Conservation (phyloP, 2,113 vertebrate species). For the Paralichthys olivaceus region DNA sequence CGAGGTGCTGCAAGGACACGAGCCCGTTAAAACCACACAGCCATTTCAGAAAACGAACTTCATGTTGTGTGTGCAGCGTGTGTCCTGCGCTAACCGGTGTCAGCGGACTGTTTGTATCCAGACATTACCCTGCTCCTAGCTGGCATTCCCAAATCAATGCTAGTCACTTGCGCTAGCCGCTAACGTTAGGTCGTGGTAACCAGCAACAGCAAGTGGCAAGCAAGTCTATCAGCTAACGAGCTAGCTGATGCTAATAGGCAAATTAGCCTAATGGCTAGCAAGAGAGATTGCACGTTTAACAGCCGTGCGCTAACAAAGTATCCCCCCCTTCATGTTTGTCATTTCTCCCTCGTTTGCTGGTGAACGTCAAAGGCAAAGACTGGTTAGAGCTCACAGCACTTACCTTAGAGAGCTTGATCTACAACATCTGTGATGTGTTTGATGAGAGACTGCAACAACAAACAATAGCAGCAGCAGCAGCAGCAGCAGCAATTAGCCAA, state of each 20-base stretch:
- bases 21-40: neutral
- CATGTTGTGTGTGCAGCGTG: conserved; percentile 5
- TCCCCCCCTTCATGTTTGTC: conserved; percentile 28
- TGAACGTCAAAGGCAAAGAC: conserved; percentile 45
- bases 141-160: conserved; percentile 74
- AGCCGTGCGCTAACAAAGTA: conserved; percentile 61
- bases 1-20: neutral
- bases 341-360: conserved; percentile 33
- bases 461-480: conserved; percentile 79
- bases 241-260: conserved; percentile 73
- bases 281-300: conserved; percentile 55
- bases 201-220: conserved; percentile 67
- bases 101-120: conserved; percentile 56
- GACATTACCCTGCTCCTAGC: conserved; percentile 62
- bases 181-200: conserved; percentile 64
- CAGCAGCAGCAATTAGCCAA: conserved; percentile 80
- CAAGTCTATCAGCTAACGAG: conserved; percentile 69
- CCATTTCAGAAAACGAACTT: neutral
- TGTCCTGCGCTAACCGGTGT: conserved; percentile 51
- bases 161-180: conserved; percentile 74
- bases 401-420: conserved; percentile 84
- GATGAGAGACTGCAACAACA: conserved; percentile 83
- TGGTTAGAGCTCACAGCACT: conserved; percentile 71
- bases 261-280: conserved; percentile 75
- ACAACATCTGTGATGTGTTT: conserved; percentile 88